Percentiles rank a stretch among this genome's conserved stretches.
phyloP scores from a whole-genome alignment of 2,888 invertebrate species.

The Mechanitis messenoides region DNA sequence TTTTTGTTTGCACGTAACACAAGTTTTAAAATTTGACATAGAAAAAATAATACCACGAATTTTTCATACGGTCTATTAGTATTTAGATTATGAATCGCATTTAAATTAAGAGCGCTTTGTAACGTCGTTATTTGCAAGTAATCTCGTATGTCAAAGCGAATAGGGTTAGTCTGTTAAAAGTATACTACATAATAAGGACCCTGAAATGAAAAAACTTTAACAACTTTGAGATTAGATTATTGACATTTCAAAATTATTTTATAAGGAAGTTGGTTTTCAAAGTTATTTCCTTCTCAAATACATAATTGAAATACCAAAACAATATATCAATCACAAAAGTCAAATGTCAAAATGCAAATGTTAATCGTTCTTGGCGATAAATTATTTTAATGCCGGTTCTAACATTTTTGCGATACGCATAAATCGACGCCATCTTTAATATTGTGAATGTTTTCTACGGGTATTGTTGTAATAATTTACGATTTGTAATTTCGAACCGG shows the following conservation, averaged over 20 bases:
- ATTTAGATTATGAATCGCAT: too few species aligned
- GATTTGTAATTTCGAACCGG: not conserved
- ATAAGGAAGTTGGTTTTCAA: not conserved
- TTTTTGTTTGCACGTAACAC: not conserved
- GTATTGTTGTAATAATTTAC: conserved; percentile 2
- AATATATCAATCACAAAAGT: not conserved
- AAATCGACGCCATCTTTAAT: conserved; percentile 3
- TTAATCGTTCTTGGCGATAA: conserved; percentile 11
- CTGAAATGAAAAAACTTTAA: not conserved
- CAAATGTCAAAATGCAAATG: not conserved
- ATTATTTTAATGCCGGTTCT: conserved; percentile 13
- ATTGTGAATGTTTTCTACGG: conserved; percentile 4
- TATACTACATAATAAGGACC: not conserved
- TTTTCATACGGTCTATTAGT: too few species aligned
- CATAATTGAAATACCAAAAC: not conserved
- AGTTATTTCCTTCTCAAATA: not conserved
- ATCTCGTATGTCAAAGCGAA: too few species aligned
- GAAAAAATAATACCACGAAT: too few species aligned
- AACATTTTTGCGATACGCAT: not conserved
- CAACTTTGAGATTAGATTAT: not conserved
- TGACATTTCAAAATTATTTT: not conserved
- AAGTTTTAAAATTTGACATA: too few species aligned
- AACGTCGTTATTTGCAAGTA: too few species aligned
- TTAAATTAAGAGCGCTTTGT: too few species aligned
- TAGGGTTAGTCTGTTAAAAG: too few species aligned